These are phyloP conservation scores for Danionella cerebrum DNA, from an alignment of 2,113 vertebrate genomes.

Conservation along the genomic window DNA sequence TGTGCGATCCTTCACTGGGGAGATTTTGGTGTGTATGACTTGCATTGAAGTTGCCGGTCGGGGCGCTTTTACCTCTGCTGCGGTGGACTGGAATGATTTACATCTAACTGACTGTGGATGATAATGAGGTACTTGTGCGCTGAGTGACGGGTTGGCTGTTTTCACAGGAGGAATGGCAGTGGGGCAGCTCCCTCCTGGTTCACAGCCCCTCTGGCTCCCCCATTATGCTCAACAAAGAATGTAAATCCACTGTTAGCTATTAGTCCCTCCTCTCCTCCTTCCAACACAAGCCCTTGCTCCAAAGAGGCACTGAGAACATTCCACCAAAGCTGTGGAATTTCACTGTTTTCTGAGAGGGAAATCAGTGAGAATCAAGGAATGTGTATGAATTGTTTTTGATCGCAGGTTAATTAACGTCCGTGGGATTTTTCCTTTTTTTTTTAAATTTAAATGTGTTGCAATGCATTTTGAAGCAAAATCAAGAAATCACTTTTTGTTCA, in stretches of 20 bases:
- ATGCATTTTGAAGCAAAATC: too few species aligned
- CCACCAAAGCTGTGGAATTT: slow-evolving; percentile 29
- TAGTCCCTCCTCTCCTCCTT: slow-evolving; percentile 12
- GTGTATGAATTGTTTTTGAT: slow-evolving; percentile 1
- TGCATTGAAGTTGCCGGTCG: slow-evolving; percentile 11
- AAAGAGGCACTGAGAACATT: slow-evolving; percentile 38
- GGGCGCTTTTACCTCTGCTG: slow-evolving; percentile 3
- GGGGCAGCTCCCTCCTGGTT: slow-evolving; percentile 31
- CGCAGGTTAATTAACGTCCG: too few species aligned
- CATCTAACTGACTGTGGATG: slow-evolving; percentile 13
- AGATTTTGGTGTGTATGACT: slow-evolving; percentile 7
- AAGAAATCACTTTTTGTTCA: too few species aligned
- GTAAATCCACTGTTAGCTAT: slow-evolving; percentile 33
- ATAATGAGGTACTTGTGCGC: slow-evolving; percentile 32
- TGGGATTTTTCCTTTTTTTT: too few species aligned
- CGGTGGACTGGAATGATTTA: slow-evolving; percentile 15
- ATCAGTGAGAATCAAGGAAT: slow-evolving; percentile 9
- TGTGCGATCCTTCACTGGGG: background rate
- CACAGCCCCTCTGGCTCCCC: slow-evolving; percentile 32
- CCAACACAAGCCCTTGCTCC: slow-evolving; percentile 15
- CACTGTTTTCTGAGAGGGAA: slow-evolving; percentile 23
- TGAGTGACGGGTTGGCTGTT: slow-evolving; percentile 39
- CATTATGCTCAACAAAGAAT: slow-evolving; percentile 40
- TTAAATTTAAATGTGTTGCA: too few species aligned
- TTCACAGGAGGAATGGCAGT: slow-evolving; percentile 36